Evolutionary conservation across 2,888 invertebrate species (phyloP).

Genomic region (Watsonalla cultraria): DNA sequence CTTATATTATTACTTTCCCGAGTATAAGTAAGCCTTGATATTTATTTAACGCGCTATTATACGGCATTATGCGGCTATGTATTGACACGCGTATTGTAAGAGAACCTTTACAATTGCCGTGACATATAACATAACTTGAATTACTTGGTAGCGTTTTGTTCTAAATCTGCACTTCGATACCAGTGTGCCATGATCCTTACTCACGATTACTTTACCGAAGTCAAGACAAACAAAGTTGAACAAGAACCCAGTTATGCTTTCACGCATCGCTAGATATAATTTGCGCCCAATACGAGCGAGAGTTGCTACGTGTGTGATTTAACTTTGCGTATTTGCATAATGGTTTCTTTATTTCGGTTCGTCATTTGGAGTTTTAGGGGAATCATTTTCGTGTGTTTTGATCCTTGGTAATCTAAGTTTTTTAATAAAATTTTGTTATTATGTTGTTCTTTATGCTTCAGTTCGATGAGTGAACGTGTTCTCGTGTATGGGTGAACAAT

Average conservation of each 20-base stretch:
- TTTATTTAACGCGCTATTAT: slow-evolving; percentile 9
- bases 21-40: slow-evolving; percentile 10
- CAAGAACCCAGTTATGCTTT: slow-evolving; percentile 9
- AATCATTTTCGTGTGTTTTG: background rate
- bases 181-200: background rate
- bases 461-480: too few relatives aligned
- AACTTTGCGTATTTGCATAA: background rate
- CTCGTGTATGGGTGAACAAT: too few relatives aligned
- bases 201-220: slow-evolving; percentile 3
- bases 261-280: slow-evolving; percentile 7
- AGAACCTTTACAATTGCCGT: background rate
- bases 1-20: slow-evolving; percentile 12
- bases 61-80: background rate
- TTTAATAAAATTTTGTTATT: background rate
- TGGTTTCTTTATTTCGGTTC: background rate
- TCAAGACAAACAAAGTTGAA: slow-evolving; percentile 13
- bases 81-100: background rate
- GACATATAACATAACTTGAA: background rate
- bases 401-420: background rate
- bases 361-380: background rate
- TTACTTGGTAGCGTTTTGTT: background rate
- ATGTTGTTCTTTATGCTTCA: too few relatives aligned
- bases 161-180: background rate
- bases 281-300: slow-evolving; percentile 4
- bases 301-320: background rate